Evolutionary conservation across 1,140 invertebrate species (phyloP).

Genomic region (Lasaia peninsularis): DNA sequence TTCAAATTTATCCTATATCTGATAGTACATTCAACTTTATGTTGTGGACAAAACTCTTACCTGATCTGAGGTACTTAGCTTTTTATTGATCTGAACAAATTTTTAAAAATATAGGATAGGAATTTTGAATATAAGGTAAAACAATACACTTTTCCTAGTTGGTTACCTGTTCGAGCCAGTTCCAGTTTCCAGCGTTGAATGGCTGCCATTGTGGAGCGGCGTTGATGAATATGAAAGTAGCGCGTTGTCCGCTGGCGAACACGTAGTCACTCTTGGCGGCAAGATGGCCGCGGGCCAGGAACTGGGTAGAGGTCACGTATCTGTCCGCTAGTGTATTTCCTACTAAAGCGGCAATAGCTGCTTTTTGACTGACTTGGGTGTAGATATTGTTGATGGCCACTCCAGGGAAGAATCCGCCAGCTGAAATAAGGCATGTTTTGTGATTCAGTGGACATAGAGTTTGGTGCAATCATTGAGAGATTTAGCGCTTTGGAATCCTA

Average conservation of each 20-base stretch:
- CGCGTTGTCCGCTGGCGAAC: constrained; percentile 79
- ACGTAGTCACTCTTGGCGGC: constrained; percentile 82
- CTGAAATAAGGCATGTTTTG: too few species aligned
- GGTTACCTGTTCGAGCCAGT: constrained; percentile 62
- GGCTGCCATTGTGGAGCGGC: constrained; percentile 82
- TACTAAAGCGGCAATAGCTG: constrained; percentile 38
- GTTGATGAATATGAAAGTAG: constrained; percentile 83
- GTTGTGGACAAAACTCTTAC: too few species aligned
- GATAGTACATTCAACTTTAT: too few species aligned
- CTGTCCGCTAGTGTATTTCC: constrained; percentile 45
- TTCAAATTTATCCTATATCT: too few species aligned
- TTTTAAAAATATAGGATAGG: too few species aligned
- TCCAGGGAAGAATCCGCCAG: constrained; percentile 54
- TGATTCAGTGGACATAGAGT: too few species aligned
- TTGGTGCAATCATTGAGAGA: too few species aligned
- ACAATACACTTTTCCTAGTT: background rate
- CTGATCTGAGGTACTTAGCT: too few species aligned
- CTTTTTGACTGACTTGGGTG: constrained; percentile 53
- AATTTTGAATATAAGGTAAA: too few species aligned
- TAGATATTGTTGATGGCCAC: constrained; percentile 50
- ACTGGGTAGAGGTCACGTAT: constrained; percentile 54
- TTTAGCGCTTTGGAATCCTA: too few species aligned
- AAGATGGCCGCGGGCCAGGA: constrained; percentile 81
- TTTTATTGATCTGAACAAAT: too few species aligned
- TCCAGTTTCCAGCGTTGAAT: constrained; percentile 83